Base-by-base conservation (phyloP, 2,113 vertebrate genomes). In the Periophthalmus modestus region DNA sequence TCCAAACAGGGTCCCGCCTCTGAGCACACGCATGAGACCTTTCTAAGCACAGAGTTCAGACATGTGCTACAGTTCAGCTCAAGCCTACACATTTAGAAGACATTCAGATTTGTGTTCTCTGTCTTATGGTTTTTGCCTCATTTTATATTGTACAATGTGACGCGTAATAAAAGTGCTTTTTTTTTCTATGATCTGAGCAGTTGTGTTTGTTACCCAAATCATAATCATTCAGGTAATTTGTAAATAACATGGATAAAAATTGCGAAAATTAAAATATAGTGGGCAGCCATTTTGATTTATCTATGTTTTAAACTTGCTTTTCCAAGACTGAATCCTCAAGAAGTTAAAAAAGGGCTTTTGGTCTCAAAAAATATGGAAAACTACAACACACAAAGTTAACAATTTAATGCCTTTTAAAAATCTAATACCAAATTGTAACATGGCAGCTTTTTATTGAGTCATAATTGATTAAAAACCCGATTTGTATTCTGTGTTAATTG, bases 1-100 rank as follows among this genome's bases (percentile, higher is more conserved):
- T 11, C 97, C 97, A 0, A 99, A 98, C 72, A 94, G 97, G 12
- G 97, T 95, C 0, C 97, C 96, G 0, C 97, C 98, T 5, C 84
- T 95, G 0, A 94, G 92, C 2, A 91, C 96, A 73, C 96, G 97
- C 82, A 96, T 99, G 96, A 95, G 97, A 84, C 96, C 97, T 0
- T 99, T 98, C 89, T 99, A 72, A 96, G 57, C 16, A 19, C 1
- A 33, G 13, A n/a, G 54, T 67, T 72, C 21, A 43, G 43, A 70
- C 0, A 2, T 15, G 18, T n/a, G 54, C 66, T 19, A 65, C 4
- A 39, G 7, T 21, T 48, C 7, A 50, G 11, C 7, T 12, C 71
- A 28, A 46, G 33, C 69, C 59, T 14, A 18, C 7, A 19, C 55
- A 13, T 39, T 11, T 34, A 2, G 1, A 61, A 34, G 7, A 62